Base-by-base conservation (phyloP, 2,113 vertebrate genomes). In the Pagrus major region DNA sequence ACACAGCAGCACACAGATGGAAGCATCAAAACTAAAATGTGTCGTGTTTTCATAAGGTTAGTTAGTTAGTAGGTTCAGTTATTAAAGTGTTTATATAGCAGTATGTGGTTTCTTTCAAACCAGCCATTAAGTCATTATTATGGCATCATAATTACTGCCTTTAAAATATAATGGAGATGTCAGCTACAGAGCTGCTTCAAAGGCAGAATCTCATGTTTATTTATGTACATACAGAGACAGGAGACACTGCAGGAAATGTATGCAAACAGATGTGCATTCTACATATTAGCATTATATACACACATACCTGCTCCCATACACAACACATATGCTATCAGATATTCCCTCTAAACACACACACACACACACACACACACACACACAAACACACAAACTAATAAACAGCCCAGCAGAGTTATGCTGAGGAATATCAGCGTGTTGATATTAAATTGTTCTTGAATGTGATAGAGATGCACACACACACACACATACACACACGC, bases 391-490 rank as follows among this genome's bases (percentile, higher is more conserved):
- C 6, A 49, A 9, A 39, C 47, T 42, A 54, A 71, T 54, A 49
- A 31, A 0, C 23, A 33, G 54, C 21, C 21, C 18, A 35, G 37
- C 8, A 54, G 61, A 60, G 71, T 55, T 39, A 65, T 66, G 47
- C 46, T 51, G 67, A 76, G 23, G 23, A 35, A 42, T 14, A 23
- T 33, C 46, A 58, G 29, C 33, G 20, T 64, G 56, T 56, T 47
- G 63, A 80, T 49, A 69, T n/a, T 83, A 80, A 85, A 80, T 80
- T 14, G 59, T 39, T 37, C 8, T n/a, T 64, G 42, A 76, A 46
- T 0, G 23, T 58, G 78, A 74, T 56, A 6, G 39, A 72, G 51
- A 77, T n/a, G n/a, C 61, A 59, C 67, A 39, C 55, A 55, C 39
- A 59, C 67, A 52, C 58, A 55, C 47, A 35, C 41, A 65, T 51